Evolutionary conservation across 2,888 invertebrate species (phyloP), one percentile per base, ranked within the genome.

Genomic region (Alloplasta piceator): DNA sequence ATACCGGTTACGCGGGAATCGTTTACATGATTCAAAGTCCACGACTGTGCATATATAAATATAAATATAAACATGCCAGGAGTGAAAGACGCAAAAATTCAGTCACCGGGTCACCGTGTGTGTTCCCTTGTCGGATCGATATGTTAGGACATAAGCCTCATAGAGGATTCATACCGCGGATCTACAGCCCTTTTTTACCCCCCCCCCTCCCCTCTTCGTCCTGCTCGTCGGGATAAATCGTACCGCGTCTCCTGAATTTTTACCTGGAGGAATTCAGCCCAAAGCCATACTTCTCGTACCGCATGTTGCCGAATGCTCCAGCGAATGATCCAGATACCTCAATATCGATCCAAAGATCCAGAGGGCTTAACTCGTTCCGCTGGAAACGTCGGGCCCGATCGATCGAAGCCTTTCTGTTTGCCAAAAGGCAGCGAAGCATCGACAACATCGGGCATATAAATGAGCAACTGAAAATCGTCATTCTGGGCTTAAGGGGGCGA

Each of bases 391-490:
- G 26, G 3, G 26, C 26, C 3, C 26, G 26, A 26, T 26, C 26
- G 26, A 26, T 26, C 26, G 26, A 1, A 26, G 56, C 14, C 61
- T 50, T 6, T 43, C 16, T 26, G 46, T 6, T 61, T 16, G 39
- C 61, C 36, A 4, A 67, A 68, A 67, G 61, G 43, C 67, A n/a
- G n/a, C n/a, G n/a, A n/a, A n/a, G n/a, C n/a, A n/a, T 60, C 9
- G 61, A 74, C 61, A 56, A 63, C 52, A 71, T 52, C 16, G 16
- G 63, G 78, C 74, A 70, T 75, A 76, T 76, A 78, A 81, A 81
- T 83, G 81, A 83, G 81, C 74, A 71, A 70, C 76, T 73, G 70
- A 79, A 81, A 83, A 83, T 78, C 76, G 61, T 36, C 48, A 9
- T 56, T 55, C 2, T 10, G 38, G 38, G 14, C 48, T 36, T 4